These are phyloP conservation scores for Delia radicum DNA, from an alignment of 1,140 invertebrate genomes.

Conservation along the genomic window DNA sequence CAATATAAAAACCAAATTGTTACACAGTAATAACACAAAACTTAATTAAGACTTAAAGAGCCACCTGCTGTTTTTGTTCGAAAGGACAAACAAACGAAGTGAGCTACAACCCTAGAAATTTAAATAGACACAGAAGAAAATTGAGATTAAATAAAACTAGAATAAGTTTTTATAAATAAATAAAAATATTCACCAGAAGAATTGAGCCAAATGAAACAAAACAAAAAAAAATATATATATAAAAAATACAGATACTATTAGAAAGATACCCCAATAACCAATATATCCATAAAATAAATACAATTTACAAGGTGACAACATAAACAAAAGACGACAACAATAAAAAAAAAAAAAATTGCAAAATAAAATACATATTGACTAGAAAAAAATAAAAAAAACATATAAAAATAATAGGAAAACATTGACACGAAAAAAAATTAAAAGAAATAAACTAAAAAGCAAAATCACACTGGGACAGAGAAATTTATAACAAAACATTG, in stretches of 20 bases:
- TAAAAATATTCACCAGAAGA: not conserved
- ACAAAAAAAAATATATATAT: not conserved
- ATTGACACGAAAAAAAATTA: not conserved
- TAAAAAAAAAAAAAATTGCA: not conserved
- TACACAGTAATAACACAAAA: not conserved
- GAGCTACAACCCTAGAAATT: too few species aligned
- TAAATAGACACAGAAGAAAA: too few species aligned
- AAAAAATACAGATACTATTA: not conserved
- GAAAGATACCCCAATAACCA: constrained; percentile 11
- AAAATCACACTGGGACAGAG: not conserved
- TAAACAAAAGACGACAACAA: not conserved
- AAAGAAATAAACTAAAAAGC: not conserved
- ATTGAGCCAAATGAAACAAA: not conserved
- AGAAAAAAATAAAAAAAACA: too few species aligned
- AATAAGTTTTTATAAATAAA: not conserved
- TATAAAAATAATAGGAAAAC: not conserved
- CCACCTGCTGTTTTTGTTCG: not conserved
- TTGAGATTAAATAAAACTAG: not conserved
- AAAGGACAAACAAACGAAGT: too few species aligned
- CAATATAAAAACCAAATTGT: not conserved
- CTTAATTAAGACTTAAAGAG: constrained; percentile 4
- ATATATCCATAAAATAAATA: not conserved
- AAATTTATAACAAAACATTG: too few species aligned
- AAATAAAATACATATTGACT: not conserved
- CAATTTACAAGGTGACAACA: not conserved